Evolutionary conservation across 2,888 invertebrate genomes (phyloP).

Genomic region (Acronicta leporina): DNA sequence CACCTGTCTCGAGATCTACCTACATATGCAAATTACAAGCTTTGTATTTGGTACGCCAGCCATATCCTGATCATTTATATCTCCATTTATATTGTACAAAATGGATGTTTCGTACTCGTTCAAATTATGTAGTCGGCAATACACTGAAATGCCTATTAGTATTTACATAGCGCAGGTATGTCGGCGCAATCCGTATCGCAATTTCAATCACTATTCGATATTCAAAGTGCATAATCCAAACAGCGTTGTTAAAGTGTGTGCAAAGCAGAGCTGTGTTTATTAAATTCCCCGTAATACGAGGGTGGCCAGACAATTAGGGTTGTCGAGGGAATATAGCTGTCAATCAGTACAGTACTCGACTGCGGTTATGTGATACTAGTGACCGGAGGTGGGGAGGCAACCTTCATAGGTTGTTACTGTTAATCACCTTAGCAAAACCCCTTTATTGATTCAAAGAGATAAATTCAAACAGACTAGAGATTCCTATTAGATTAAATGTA

Average conservation of each 20-base stretch:
- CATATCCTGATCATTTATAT: slow-evolving; percentile 40
- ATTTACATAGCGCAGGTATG: slow-evolving; percentile 29
- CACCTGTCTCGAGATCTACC: slow-evolving; percentile 53
- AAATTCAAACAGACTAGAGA: slow-evolving; percentile 34
- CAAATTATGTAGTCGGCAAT: slow-evolving; percentile 15
- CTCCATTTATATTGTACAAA: slow-evolving; percentile 30
- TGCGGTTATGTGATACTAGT: slow-evolving; percentile 71
- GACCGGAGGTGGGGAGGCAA: slow-evolving; percentile 65
- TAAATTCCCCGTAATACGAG: slow-evolving; percentile 79
- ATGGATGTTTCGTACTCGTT: slow-evolving; percentile 30
- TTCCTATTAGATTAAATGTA: slow-evolving; percentile 27
- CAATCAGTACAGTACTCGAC: slow-evolving; percentile 73
- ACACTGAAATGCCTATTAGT: slow-evolving; percentile 33
- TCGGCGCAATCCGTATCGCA: slow-evolving; percentile 62
- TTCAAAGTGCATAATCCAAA: slow-evolving; percentile 71
- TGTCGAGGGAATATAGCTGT: slow-evolving; percentile 79
- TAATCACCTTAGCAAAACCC: slow-evolving; percentile 51
- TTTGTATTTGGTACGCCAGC: slow-evolving; percentile 41
- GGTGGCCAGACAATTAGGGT: slow-evolving; percentile 77
- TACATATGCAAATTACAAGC: slow-evolving; percentile 58
- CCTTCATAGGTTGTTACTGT: slow-evolving; percentile 52
- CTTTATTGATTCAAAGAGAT: slow-evolving; percentile 35
- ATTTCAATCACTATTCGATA: slow-evolving; percentile 74
- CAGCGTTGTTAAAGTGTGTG: slow-evolving; percentile 67
- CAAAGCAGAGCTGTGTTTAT: slow-evolving; percentile 75